A percentile compares a stretch with the other conserved stretches of the same genome.
These are phyloP conservation scores for Mythimna loreyi DNA, from an alignment of 2,888 invertebrate species.

Conservation along the genomic window DNA sequence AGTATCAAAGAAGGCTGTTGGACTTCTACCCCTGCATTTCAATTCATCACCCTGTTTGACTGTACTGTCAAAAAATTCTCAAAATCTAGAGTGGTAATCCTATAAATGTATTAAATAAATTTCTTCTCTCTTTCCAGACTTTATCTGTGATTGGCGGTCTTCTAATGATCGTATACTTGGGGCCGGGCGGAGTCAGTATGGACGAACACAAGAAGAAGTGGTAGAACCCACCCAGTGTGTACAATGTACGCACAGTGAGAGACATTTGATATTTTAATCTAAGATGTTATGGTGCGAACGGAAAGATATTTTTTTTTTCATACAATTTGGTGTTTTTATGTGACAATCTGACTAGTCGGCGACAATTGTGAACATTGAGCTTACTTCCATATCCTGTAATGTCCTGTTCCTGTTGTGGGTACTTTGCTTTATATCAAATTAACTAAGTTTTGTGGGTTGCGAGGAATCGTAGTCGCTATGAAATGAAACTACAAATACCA, in stretches of 20 bases:
- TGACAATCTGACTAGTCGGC: slow-evolving; percentile 69
- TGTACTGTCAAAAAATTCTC: too few relatives aligned
- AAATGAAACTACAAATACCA: slow-evolving; percentile 5
- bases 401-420: slow-evolving; percentile 40
- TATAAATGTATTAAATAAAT: not conserved
- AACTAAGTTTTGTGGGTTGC: slow-evolving; percentile 22
- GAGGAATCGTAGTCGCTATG: not conserved
- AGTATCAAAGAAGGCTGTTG: too few relatives aligned
- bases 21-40: too few relatives aligned
- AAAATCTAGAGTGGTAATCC: too few relatives aligned
- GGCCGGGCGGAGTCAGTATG: slow-evolving; percentile 99
- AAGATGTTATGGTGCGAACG: slow-evolving; percentile 69
- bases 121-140: slow-evolving; percentile 93
- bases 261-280: slow-evolving; percentile 67
- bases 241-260: slow-evolving; percentile 68
- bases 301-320: slow-evolving; percentile 56
- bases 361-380: slow-evolving; percentile 65
- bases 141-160: slow-evolving; percentile 99
- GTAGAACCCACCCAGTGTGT: slow-evolving; percentile 88
- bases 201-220: slow-evolving; percentile 99
- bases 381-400: slow-evolving; percentile 60
- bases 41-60: too few relatives aligned
- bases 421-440: slow-evolving; percentile 25
- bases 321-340: slow-evolving; percentile 64
- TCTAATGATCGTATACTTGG: slow-evolving; percentile 99